A percentile compares a stretch with the other conserved stretches of the same genome.
Evolutionary conservation across 64 coral and sea anemone species (phyloP).

Genomic region (Dendronephthya gigantea): DNA sequence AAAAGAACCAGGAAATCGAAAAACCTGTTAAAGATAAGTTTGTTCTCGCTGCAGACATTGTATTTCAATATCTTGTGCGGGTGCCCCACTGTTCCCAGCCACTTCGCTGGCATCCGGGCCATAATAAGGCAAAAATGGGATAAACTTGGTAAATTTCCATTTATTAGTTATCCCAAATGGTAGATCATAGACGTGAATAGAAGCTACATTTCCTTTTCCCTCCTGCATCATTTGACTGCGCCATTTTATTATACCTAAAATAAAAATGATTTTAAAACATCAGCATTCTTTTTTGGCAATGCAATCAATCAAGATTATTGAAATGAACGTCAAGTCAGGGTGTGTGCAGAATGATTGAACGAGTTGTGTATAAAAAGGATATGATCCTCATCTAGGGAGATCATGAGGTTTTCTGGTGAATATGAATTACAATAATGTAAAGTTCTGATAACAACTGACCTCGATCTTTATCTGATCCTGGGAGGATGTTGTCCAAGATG

Average conservation of each 20-base stretch:
- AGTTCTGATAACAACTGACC: no score
- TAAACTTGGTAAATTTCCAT: neutral
- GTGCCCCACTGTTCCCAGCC: neutral
- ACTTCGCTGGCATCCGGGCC: neutral
- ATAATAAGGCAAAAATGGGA: conserved; percentile 49
- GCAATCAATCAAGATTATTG: no score
- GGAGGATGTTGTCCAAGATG: conserved; percentile 58
- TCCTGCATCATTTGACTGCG: neutral
- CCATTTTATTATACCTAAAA: neutral
- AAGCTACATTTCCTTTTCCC: conserved; percentile 5
- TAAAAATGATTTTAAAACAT: neutral
- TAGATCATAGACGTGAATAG: conserved; percentile 12
- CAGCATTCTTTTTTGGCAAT: neutral
- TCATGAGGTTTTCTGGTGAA: no score
- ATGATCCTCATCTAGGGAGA: no score
- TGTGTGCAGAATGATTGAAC: no score
- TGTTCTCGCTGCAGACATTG: neutral
- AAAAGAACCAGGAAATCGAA: no score
- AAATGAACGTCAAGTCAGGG: no score
- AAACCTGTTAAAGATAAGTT: neutral
- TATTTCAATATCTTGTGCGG: neutral
- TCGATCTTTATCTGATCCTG: conserved; percentile 48
- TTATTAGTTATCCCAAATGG: neutral
- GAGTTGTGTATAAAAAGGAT: no score
- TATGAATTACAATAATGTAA: no score